A percentile compares a stretch with the other conserved stretches of the same genome.
Evolutionary conservation across 2,113 vertebrate species (phyloP).

Genomic region (Hippopotamus amphibius): DNA sequence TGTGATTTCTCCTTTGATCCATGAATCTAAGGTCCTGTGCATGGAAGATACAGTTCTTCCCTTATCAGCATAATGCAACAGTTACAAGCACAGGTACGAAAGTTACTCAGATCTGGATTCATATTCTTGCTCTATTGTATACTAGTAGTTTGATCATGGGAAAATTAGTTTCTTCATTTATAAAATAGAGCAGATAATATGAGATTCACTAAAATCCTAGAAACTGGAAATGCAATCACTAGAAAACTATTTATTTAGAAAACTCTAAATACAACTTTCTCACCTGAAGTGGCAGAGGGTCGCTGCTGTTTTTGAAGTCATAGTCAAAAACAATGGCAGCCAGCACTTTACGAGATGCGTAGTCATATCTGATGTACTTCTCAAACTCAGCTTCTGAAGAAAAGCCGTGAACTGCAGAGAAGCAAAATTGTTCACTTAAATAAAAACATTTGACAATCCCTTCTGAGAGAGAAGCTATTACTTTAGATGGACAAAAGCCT

Average conservation of each 20-base stretch:
- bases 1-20: too few relatives aligned
- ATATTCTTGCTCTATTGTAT: background rate
- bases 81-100: background rate
- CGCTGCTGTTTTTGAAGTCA: conserved; percentile 86
- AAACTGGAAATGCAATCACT: background rate
- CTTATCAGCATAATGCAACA: background rate
- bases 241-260: conserved; percentile 32
- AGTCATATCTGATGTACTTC: conserved; percentile 89
- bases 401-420: conserved; percentile 90
- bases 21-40: background rate
- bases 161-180: background rate
- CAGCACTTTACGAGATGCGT: conserved; percentile 87
- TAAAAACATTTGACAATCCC: background rate
- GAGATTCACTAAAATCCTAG: conserved; percentile 24
- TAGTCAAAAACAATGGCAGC: conserved; percentile 93
- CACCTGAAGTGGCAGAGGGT: conserved; percentile 94
- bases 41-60: background rate
- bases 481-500: background rate
- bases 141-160: background rate
- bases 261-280: conserved; percentile 48
- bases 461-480: background rate
- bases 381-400: conserved; percentile 93
- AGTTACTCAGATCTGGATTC: conserved; percentile 28
- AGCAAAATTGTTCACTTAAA: background rate
- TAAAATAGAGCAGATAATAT: background rate